phyloP scores from a whole-genome alignment of 2,888 invertebrate species.

The Pachliopta kotzebuea region DNA sequence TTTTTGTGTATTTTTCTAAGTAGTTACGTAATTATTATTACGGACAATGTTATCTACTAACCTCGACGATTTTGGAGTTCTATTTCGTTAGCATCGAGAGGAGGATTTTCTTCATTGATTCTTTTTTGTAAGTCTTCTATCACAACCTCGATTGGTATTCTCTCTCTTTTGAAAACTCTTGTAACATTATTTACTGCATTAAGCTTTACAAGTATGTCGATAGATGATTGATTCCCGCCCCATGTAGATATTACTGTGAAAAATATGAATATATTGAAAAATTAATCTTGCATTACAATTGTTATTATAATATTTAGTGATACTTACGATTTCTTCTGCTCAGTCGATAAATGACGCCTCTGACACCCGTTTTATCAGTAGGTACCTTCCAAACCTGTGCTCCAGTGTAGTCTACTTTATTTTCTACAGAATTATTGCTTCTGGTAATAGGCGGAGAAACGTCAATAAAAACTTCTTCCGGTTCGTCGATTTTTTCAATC shows the following conservation, averaged over 20 bases:
- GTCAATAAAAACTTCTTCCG: constrained; percentile 34
- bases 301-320: background rate
- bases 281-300: background rate
- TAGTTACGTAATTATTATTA: constrained; percentile 2
- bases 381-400: constrained; percentile 88
- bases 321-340: constrained; percentile 64
- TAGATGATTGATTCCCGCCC: constrained; percentile 81
- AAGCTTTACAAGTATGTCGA: constrained; percentile 87
- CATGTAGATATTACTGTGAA: constrained; percentile 82
- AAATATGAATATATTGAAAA: background rate
- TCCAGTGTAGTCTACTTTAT: constrained; percentile 84
- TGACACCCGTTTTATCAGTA: constrained; percentile 70
- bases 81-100: constrained; percentile 83
- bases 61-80: constrained; percentile 86
- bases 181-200: constrained; percentile 83
- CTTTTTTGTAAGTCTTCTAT: constrained; percentile 89
- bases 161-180: constrained; percentile 80
- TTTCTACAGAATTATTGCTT: constrained; percentile 39
- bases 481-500: constrained; percentile 28
- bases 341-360: constrained; percentile 52
- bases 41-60: constrained; percentile 49
- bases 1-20: constrained; percentile 25
- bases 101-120: constrained; percentile 90
- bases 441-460: constrained; percentile 31
- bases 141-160: constrained; percentile 84